A percentile compares a stretch with the other conserved stretches of the same genome.
phyloP scores from a whole-genome alignment of 1,140 invertebrate genomes.

The Acyrthosiphon pisum region DNA sequence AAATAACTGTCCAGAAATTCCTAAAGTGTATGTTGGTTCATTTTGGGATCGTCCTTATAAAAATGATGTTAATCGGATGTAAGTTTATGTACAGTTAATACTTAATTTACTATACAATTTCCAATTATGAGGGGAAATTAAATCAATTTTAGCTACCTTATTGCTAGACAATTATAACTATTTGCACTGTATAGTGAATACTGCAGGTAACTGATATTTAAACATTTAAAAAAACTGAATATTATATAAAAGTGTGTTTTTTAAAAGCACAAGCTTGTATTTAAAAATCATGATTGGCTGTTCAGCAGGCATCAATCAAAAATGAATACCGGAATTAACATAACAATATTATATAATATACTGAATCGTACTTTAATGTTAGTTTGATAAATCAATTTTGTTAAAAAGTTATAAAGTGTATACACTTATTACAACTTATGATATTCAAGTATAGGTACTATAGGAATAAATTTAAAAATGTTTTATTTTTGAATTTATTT shows the following conservation, averaged over 20 bases:
- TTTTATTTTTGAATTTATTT: too few species aligned
- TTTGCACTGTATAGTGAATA: neutral
- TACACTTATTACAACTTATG: too few species aligned
- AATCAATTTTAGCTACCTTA: neutral
- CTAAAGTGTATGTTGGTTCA: conserved; percentile 80
- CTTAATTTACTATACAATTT: neutral
- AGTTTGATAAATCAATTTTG: neutral
- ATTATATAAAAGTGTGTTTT: neutral
- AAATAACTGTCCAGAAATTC: conserved; percentile 81
- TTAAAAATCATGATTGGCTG: neutral
- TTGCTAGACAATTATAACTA: neutral
- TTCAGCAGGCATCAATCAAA: neutral
- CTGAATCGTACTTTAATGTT: neutral
- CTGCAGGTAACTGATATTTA: neutral
- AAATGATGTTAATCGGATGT: conserved; percentile 70
- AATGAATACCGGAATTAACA: neutral
- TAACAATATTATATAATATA: neutral
- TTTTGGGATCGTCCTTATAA: conserved; percentile 81
- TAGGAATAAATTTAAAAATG: too few species aligned
- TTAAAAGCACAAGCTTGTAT: neutral
- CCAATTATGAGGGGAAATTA: neutral
- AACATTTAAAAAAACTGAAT: neutral
- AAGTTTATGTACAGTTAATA: conserved; percentile 59
- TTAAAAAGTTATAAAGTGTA: neutral
- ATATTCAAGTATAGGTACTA: too few species aligned